Base-by-base conservation (phyloP, 92 coral and sea anemone species). In the Phymanthus crucifer region DNA sequence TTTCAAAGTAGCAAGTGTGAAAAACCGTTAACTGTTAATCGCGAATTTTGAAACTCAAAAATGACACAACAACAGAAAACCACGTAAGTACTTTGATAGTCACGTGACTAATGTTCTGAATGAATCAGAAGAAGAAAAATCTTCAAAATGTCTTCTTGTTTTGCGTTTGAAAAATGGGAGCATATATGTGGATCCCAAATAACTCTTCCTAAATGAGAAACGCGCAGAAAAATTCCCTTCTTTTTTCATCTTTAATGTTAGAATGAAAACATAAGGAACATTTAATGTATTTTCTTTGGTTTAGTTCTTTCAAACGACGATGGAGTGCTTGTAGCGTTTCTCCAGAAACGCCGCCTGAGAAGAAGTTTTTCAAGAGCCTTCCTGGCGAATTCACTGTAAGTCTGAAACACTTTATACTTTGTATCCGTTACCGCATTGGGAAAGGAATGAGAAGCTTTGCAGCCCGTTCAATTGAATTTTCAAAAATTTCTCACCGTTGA, bases 281-380 rank as follows among this genome's bases (percentile, higher is more conserved):
- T 61, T 13, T 61, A 26, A 61, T 29, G 68, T 27, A 61, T 75
- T 75, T 54, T 74, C 23, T 50, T 5, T 54, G 80, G 50, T 75
- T 50, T 26, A 77, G 81, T 24, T 35, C 70, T 61, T 65, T 61
- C 4, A 77, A 77, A 27, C 81, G 81, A 29, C 68, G 81, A 37
- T 70, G 72, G 36, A 77, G 72, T 24, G 19, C 54, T 13, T 35
- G 32, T 10, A 16, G 35, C 26, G 32, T 21, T 29, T 37, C 81
- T 64, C 29, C 38, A 36, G 81, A 64, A 77, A 77, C 81, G 40
- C 73, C 81, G 40, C 73, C 81, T 21, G 68, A 64, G 17, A 77
- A 77, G 72, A 77, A 77, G 68, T 18, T 61, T 6, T 16, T 76
- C 40, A 50, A 26, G 24, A 64, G 71, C 27, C 57, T 61, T 36